A percentile compares a stretch with the other conserved stretches of the same genome.
Conservation (phyloP, 2,113 vertebrate genomes). For the Halichoeres trimaculatus region DNA sequence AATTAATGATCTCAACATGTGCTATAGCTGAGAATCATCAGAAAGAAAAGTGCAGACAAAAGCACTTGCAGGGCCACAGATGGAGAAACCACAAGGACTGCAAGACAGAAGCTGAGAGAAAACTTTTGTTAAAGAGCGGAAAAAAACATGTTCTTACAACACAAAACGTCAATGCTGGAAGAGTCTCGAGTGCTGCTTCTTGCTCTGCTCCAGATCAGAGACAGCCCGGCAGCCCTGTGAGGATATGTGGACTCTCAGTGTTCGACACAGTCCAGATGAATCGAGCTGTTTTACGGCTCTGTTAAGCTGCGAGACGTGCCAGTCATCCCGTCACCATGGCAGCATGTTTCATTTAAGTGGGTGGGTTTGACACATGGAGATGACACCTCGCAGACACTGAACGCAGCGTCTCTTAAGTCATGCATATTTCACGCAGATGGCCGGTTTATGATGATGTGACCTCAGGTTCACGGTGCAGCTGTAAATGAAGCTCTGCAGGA, state of each 20-base stretch:
- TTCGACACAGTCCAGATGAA: conserved; percentile 24
- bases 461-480: conserved; percentile 61
- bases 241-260: conserved; percentile 34
- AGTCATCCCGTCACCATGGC: conserved; percentile 53
- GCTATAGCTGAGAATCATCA: conserved; percentile 79
- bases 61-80: conserved; percentile 75
- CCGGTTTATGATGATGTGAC: conserved; percentile 69
- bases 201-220: conserved; percentile 27
- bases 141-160: conserved; percentile 48
- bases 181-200: conserved; percentile 22
- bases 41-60: conserved; percentile 81
- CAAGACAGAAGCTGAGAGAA: conserved; percentile 66
- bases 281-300: conserved; percentile 23
- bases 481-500: conserved; percentile 55
- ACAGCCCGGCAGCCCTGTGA: conserved; percentile 12
- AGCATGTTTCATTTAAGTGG: conserved; percentile 54
- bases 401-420: conserved; percentile 51
- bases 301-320: conserved; percentile 33
- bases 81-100: conserved; percentile 73
- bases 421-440: conserved; percentile 78
- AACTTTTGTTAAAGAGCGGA: conserved; percentile 47
- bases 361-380: conserved; percentile 69
- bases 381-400: conserved; percentile 55
- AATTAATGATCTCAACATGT: conserved; percentile 86
- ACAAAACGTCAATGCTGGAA: conserved; percentile 59